phyloP scores from a whole-genome alignment of 2,113 vertebrate genomes.

The Haplochromis burtoni region DNA sequence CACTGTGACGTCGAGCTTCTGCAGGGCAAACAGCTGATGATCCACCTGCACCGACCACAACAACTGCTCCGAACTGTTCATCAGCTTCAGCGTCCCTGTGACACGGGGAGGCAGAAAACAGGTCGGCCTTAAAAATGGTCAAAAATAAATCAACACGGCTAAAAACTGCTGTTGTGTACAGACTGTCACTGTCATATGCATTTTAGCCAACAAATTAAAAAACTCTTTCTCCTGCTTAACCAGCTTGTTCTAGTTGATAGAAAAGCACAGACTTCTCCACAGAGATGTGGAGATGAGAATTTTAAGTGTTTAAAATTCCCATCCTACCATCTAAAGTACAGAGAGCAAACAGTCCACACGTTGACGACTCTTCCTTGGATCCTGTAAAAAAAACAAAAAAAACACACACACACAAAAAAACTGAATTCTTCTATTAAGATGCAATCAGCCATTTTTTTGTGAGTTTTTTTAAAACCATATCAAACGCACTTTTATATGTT shows the following conservation, averaged over 20 bases:
- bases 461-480: neutral
- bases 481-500: neutral
- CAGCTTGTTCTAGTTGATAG: neutral
- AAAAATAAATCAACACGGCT: neutral
- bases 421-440: neutral
- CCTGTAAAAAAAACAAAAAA: slow-evolving; percentile 32
- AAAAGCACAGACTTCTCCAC: neutral
- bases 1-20: slow-evolving; percentile 95
- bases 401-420: neutral
- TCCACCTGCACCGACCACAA: slow-evolving; percentile 97
- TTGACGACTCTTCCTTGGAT: slow-evolving; percentile 70
- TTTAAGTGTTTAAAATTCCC: neutral
- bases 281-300: neutral
- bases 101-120: neutral
- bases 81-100: slow-evolving; percentile 88
- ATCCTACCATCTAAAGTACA: slow-evolving; percentile 94
- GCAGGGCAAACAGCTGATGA: slow-evolving; percentile 93
- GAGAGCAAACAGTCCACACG: slow-evolving; percentile 88
- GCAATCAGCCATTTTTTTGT: neutral
- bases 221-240: neutral
- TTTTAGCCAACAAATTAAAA: neutral
- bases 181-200: neutral
- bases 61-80: slow-evolving; percentile 91
- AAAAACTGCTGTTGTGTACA: neutral
- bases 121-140: neutral